Conservation (phyloP, 2,797 vertebrate species). For the Tamandua tetradactyla region DNA sequence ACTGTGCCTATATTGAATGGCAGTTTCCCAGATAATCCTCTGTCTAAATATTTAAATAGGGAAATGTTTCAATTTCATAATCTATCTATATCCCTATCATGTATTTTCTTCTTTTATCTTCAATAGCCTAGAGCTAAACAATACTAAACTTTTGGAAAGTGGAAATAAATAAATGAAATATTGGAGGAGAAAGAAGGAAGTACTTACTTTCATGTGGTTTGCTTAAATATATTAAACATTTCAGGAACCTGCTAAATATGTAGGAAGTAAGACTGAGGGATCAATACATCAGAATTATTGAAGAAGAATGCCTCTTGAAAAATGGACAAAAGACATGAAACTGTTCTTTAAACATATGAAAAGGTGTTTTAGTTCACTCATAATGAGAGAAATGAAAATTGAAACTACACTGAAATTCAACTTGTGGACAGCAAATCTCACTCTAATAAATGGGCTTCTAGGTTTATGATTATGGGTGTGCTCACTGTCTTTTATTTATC, state of each 20-base stretch:
- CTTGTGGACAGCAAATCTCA: not conserved
- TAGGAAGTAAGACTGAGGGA: not conserved
- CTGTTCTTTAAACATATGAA: too few species aligned
- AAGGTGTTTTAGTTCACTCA: too few species aligned
- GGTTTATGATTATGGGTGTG: not conserved
- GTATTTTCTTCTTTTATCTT: slow-evolving; percentile 34
- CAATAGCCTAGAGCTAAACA: not conserved
- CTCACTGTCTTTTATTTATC: not conserved
- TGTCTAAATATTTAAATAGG: not conserved
- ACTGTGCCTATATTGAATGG: not conserved
- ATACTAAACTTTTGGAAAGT: not conserved
- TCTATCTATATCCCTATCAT: not conserved
- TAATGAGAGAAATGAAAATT: too few species aligned
- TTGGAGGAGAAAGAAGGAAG: not conserved
- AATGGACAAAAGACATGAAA: too few species aligned
- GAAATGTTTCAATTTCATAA: slow-evolving; percentile 26
- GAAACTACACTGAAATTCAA: too few species aligned
- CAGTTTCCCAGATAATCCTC: not conserved
- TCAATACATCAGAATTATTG: not conserved
- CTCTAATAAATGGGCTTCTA: not conserved
- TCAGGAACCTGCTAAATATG: not conserved
- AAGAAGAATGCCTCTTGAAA: not conserved
- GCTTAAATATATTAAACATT: not conserved
- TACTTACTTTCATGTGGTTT: not conserved
- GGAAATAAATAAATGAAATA: not conserved